Evolutionary conservation across 2,797 vertebrate genomes (phyloP), one percentile per base, ranked within the genome.

Genomic region (Knipowitschia caucasica): DNA sequence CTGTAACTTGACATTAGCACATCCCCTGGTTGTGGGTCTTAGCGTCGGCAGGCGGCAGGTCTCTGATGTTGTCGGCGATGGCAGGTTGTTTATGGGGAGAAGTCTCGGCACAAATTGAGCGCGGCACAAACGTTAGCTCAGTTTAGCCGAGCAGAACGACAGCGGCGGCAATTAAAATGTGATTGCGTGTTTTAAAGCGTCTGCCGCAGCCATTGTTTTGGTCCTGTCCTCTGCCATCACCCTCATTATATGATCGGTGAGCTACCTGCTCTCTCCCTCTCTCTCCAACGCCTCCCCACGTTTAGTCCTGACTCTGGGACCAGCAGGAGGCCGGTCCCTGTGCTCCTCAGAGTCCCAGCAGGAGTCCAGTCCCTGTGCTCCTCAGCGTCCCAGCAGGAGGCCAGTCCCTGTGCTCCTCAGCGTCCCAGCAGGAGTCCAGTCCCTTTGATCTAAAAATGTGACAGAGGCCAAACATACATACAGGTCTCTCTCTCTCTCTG

Each of bases 161-260:
- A 77, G 62, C 59, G 38, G 55, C 57, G 53, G 65, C 77, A 86
- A 84, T 85, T 84, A 79, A 80, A 82, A 74, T 72, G 69, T 63
- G 66, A 78, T 64, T 69, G 52, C 53, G 61, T 49, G 8, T 77
- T 47, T 77, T 72, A 73, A 50, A 55, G 64, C 35, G 17, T 15
- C 58, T 56, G 71, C 76, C 72, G 5, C 17, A 69, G 75, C 69
- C 70, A 73, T 74, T 78, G 77, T 83, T 82, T 74, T 26, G 25
- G 33, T 53, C 71, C 69, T 75, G 82, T 68, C 69, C 59, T n/a
- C 65, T 71, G 65, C 70, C 66, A 81, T 77, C 17, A 10, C 9
- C 11, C 53, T 73, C 69, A 69, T 75, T 72, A 80, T 67, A 69
- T 67, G 66, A 56, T 50, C 36, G 11, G 34, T 29, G n/a, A 64